Evolutionary conservation across 2,888 invertebrate genomes (phyloP), one percentile per base, ranked within the genome.

Genomic region (Noctua janthina): DNA sequence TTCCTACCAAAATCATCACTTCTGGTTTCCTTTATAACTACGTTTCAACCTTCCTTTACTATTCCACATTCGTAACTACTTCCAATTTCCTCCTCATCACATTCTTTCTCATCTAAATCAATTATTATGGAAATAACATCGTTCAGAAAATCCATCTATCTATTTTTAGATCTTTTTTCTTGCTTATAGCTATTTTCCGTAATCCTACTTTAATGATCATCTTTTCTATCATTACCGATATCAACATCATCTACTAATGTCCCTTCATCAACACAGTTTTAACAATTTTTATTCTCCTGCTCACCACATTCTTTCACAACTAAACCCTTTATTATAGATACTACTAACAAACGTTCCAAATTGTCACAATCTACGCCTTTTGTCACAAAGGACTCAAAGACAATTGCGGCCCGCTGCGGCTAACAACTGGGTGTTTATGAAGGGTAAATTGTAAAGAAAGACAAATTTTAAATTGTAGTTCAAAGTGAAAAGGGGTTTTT

Each of bases 351-450:
- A 84, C 78, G 80, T 72, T 83, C 46, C 46, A 75, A 89, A 89
- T 88, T 86, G 82, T 84, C 82, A 83, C 84, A 87, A 87, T 89
- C 80, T 78, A 83, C 82, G 64, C 68, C 66, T 89, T 83, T 78
- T 81, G 69, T 74, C 74, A 83, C 87, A 89, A 89, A 85, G 83
- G 81, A 77, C 78, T 87, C 88, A 89, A 88, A 89, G 90, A 89
- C 87, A 88, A 89, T 89, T 86, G 88, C 76, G 81, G 59, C 70
- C 75, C 73, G 67, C 76, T 86, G 87, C 54, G 82, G 87, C 80
- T 89, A 89, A 88, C 88, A 87, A 88, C 84, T 62, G 79, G 69
- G 78, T 89, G 89, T 87, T 86, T 87, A 88, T 87, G 83, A 89
- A 86, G 83, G 83, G 75, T 87, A 81, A 84, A 89, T 89, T 88